Percentiles rank a stretch among this genome's conserved stretches.
phyloP scores from a whole-genome alignment of 2,797 vertebrate genomes.

The Sparidentex hasta region DNA sequence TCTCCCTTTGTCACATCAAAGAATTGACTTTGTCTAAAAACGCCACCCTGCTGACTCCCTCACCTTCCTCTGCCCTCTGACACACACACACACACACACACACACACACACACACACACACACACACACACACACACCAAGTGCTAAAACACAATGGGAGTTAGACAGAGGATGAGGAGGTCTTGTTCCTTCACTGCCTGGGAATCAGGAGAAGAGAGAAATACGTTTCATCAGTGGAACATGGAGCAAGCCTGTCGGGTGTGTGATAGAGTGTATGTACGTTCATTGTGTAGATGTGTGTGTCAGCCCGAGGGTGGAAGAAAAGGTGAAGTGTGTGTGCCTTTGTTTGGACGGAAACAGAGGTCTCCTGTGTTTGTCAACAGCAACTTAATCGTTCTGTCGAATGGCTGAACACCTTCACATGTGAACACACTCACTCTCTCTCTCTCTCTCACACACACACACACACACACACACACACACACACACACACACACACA shows the following conservation, averaged over 20 bases:
- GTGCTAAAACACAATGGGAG: slow-evolving; percentile 14
- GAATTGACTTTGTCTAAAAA: slow-evolving; percentile 42
- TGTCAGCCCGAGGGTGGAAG: background rate
- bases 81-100: slow-evolving; percentile 4
- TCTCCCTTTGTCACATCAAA: slow-evolving; percentile 73
- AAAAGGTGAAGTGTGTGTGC: background rate
- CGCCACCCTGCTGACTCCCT: slow-evolving; percentile 41
- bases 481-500: slow-evolving; percentile 5
- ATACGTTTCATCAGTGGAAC: background rate
- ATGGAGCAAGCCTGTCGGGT: background rate
- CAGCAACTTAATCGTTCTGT: slow-evolving; percentile 63
- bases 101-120: slow-evolving; percentile 11
- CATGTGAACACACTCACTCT: slow-evolving; percentile 22
- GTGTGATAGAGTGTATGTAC: background rate
- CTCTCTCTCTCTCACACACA: background rate
- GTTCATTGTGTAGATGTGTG: background rate
- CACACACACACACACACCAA: slow-evolving; percentile 3
- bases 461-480: background rate
- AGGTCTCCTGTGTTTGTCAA: slow-evolving; percentile 67
- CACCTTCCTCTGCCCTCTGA: slow-evolving; percentile 47
- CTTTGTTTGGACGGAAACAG: slow-evolving; percentile 62
- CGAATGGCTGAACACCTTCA: slow-evolving; percentile 58
- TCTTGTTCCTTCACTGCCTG: background rate
- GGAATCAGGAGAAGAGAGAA: background rate
- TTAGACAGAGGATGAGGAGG: slow-evolving; percentile 7